Base-by-base conservation (phyloP, 2,888 invertebrate genomes). In the Acanthacorydalis orientalis region DNA sequence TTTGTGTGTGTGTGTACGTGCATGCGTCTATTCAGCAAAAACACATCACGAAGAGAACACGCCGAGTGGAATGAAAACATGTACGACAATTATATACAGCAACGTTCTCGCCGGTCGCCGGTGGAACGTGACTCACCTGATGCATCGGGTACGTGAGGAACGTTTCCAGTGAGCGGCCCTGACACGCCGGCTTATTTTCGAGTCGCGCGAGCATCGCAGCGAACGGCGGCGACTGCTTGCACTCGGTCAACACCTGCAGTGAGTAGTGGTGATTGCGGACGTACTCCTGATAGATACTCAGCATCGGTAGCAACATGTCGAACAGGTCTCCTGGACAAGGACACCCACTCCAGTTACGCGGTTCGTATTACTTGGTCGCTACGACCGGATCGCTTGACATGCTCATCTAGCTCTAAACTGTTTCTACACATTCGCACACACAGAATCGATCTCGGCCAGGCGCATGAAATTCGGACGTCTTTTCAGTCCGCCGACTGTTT, bases 121-220 rank as follows among this genome's bases (percentile, higher is more conserved):
- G 6, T 23, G 23, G 23, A 23, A 23, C 23, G 23, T 41, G 14
- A 43, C 51, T 57, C 64, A 87, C 88, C 80, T 91, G 91, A 68
- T 90, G 88, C 91, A 92, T 92, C 14, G 91, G 91, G 67, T 89
- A 91, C 1, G 90, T 91, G 50, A 92, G 72, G 64, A 91, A 91
- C 1, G 83, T 87, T 67, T 91, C 91, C 54, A 92, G 64, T 4
- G 87, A 83, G 46, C 90, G 71, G 15, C 87, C 85, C 60, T 88
- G 87, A 59, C 89, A 88, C 1, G 83, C 77, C 0, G 87, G 76
- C 63, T 91, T 91, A 62, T 83, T 83, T 68, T 92, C 91, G 51
- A 90, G 70, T 23, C 90, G 69, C 48, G 81, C 76, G 48, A 92
- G 69, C 44, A 91, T 73, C 11, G 79, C 78, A 1, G 83, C 81